phyloP scores from a whole-genome alignment of 2,113 vertebrate genomes.

The Shinisaurus crocodilurus region DNA sequence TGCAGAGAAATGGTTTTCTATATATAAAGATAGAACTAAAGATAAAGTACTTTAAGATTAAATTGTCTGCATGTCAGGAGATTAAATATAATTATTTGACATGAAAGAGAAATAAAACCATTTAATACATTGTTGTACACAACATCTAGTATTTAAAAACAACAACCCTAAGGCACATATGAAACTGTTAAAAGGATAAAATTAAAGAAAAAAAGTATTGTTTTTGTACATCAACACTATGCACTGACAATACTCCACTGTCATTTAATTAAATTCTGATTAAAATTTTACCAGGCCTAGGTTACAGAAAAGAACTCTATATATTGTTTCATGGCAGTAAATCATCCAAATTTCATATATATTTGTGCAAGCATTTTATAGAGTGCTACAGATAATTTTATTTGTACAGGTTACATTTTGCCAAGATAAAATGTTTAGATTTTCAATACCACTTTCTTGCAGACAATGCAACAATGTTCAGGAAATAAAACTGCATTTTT shows the following conservation, averaged over 20 bases:
- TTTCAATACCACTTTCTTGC: conserved; percentile 32
- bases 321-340: conserved; percentile 36
- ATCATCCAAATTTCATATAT: conserved; percentile 50
- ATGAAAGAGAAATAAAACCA: conserved; percentile 36
- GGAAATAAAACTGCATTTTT: conserved; percentile 42
- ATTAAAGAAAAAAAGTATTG: conserved; percentile 43
- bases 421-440: conserved; percentile 47
- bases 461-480: conserved; percentile 32
- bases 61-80: conserved; percentile 19
- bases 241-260: conserved; percentile 15
- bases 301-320: conserved; percentile 38
- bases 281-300: conserved; percentile 36
- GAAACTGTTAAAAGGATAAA: conserved; percentile 41
- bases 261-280: conserved; percentile 71
- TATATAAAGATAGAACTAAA: conserved; percentile 34
- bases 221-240: conserved; percentile 38
- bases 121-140: conserved; percentile 44
- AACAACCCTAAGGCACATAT: conserved; percentile 11
- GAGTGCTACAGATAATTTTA: conserved; percentile 41
- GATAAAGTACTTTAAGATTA: conserved; percentile 44
- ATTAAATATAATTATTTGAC: conserved; percentile 41
- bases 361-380: conserved; percentile 38
- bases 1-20: conserved; percentile 24
- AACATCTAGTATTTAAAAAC: conserved; percentile 34
- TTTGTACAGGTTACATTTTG: conserved; percentile 46